Evolutionary conservation across 2,113 vertebrate species (phyloP).

Genomic region (Cynocephalus volans): DNA sequence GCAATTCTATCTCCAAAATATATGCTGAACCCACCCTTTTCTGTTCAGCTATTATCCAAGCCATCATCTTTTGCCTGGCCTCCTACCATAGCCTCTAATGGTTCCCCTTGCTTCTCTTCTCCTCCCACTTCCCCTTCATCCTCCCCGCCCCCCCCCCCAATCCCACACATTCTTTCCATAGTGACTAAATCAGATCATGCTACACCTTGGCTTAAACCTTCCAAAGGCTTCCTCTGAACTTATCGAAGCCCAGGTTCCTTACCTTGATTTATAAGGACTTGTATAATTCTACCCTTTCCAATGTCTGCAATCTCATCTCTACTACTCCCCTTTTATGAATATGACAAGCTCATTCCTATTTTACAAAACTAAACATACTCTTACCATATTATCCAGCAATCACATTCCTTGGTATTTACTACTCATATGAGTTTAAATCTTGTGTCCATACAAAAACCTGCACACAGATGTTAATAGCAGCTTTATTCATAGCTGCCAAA

Average conservation of each 20-base stretch:
- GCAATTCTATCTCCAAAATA: background rate
- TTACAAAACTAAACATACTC: too few relatives aligned
- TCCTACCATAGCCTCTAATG: background rate
- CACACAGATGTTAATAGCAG: too few relatives aligned
- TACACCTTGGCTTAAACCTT: constrained; percentile 17
- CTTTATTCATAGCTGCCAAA: background rate
- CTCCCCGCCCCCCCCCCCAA: background rate
- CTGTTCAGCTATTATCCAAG: background rate
- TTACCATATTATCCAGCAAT: too few relatives aligned
- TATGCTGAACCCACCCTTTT: background rate
- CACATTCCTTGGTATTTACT: too few relatives aligned
- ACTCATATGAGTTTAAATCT: too few relatives aligned
- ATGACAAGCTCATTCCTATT: background rate
- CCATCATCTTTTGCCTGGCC: background rate
- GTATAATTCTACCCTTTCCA: background rate
- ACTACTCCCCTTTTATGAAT: background rate
- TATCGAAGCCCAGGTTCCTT: background rate
- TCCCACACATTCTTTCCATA: background rate
- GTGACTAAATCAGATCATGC: background rate
- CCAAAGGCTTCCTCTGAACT: background rate
- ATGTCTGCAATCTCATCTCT: background rate
- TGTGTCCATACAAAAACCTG: too few relatives aligned
- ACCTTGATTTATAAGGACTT: background rate
- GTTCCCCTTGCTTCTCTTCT: background rate
- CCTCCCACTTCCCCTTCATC: background rate